A percentile compares a stretch with the other conserved stretches of the same genome.
Conservation (phyloP, 2,113 vertebrate species). For the Rattus norvegicus region DNA sequence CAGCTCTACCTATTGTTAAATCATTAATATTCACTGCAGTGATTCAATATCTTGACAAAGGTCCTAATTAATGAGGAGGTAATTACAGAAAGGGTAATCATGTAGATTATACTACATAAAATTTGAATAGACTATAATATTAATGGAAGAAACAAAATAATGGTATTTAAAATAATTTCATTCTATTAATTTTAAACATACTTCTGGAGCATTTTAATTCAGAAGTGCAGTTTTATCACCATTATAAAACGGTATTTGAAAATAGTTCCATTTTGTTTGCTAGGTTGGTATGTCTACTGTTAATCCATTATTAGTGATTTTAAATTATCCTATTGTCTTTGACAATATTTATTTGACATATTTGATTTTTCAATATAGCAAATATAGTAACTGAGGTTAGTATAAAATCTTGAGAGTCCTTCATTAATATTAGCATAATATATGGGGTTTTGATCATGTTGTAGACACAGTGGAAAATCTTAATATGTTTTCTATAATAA, state of each 20-base stretch:
- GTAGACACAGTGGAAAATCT: not conserved
- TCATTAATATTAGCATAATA: not conserved
- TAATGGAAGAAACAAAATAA: slow-evolving; percentile 28
- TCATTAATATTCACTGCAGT: slow-evolving; percentile 37
- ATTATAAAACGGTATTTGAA: not conserved
- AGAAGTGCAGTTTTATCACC: slow-evolving; percentile 24
- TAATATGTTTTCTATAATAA: not conserved
- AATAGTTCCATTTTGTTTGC: not conserved
- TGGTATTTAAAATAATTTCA: not conserved
- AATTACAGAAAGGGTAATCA: slow-evolving; percentile 55
- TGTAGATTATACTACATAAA: not conserved
- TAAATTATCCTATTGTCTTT: not conserved
- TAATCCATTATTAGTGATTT: not conserved
- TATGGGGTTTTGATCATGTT: not conserved
- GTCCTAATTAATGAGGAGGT: slow-evolving; percentile 17
- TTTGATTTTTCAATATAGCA: not conserved
- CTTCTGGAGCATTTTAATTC: not conserved
- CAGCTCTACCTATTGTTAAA: not conserved
- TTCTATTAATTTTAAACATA: not conserved
- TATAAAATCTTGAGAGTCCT: not conserved
- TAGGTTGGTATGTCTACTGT: not conserved
- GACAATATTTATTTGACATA: not conserved
- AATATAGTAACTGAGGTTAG: slow-evolving; percentile 9
- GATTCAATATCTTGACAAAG: slow-evolving; percentile 29
- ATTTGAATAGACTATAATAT: not conserved